Evolutionary conservation across 2,888 invertebrate species (phyloP).

Genomic region (Coelinius sp.): DNA sequence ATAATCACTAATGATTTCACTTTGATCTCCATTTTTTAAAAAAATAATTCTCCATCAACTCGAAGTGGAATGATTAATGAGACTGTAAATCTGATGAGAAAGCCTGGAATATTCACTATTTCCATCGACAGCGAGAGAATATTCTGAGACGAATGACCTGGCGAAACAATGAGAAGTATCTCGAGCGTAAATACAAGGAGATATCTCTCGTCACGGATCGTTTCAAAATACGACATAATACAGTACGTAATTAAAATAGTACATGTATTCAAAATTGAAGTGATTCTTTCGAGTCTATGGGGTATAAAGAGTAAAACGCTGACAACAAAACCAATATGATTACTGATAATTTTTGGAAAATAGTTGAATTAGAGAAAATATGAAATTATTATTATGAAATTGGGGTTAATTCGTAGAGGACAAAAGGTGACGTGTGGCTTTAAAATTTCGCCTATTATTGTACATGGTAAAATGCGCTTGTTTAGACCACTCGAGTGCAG

Average conservation of each 20-base stretch:
- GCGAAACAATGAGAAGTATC: slow-evolving; percentile 40
- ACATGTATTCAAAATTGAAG: no score
- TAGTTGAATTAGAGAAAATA: no score
- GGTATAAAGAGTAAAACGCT: no score
- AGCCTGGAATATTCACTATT: slow-evolving; percentile 38
- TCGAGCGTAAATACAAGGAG: slow-evolving; percentile 59
- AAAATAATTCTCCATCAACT: no score
- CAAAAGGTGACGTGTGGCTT: slow-evolving; percentile 11
- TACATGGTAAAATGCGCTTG: not conserved
- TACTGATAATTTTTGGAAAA: no score
- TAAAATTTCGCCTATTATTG: slow-evolving; percentile 25
- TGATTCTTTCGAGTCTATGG: no score
- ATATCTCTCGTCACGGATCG: slow-evolving; percentile 60
- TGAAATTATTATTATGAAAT: slow-evolving; percentile 2
- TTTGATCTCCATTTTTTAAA: no score
- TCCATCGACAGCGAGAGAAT: slow-evolving; percentile 29
- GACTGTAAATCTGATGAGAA: slow-evolving; percentile 17
- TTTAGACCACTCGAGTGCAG: slow-evolving; percentile 23
- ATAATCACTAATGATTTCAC: no score
- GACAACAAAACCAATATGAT: no score
- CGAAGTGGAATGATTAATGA: slow-evolving; percentile 24
- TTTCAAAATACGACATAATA: slow-evolving; percentile 41
- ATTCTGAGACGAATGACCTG: slow-evolving; percentile 34
- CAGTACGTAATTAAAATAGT: no score
- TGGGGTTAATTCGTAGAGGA: slow-evolving; percentile 12